A percentile compares a stretch with the other conserved stretches of the same genome.
Evolutionary conservation across 2,888 invertebrate genomes (phyloP).

Genomic region (Acrobasis consociella): DNA sequence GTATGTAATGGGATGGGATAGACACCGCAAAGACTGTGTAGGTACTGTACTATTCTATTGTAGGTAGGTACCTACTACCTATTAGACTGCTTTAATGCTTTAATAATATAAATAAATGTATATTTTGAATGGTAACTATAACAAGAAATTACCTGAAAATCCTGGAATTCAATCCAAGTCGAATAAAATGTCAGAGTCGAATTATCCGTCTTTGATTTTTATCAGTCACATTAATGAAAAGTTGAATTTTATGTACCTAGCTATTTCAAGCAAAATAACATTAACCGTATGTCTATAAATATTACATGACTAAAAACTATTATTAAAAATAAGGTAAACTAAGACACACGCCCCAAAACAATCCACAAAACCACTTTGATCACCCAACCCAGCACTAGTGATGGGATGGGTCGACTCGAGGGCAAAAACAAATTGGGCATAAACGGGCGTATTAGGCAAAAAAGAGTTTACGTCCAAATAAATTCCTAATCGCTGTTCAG

Average conservation of each 20-base stretch:
- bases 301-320: not conserved
- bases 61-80: too few relatives aligned
- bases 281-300: not conserved
- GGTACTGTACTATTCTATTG: too few relatives aligned
- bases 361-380: not conserved
- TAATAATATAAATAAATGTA: not conserved
- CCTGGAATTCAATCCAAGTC: conserved; percentile 7
- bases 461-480: too few relatives aligned
- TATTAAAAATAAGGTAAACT: not conserved
- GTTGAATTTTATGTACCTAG: not conserved
- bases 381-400: not conserved
- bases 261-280: not conserved
- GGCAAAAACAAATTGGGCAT: not conserved
- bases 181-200: not conserved
- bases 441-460: too few relatives aligned
- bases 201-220: not conserved
- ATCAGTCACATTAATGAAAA: not conserved
- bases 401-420: not conserved
- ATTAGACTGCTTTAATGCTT: too few relatives aligned
- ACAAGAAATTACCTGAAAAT: not conserved
- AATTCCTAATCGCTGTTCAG: too few relatives aligned
- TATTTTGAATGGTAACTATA: not conserved
- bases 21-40: too few relatives aligned
- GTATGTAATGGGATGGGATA: too few relatives aligned
- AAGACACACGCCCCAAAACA: not conserved